These are phyloP conservation scores for Pterophyllum scalare DNA, from an alignment of 2,113 vertebrate genomes.

Conservation along the genomic window DNA sequence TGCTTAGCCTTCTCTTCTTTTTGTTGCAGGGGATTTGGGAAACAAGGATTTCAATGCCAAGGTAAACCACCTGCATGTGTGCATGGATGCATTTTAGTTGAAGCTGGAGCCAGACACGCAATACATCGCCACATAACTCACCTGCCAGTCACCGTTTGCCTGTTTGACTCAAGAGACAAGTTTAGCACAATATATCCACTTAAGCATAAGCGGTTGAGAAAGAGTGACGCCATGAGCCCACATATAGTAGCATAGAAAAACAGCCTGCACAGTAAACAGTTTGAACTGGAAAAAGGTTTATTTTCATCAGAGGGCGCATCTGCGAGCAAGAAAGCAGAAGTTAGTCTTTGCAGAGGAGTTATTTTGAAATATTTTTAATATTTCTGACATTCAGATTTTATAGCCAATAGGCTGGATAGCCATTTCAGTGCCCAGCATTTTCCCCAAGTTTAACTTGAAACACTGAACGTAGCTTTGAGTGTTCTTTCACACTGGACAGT, in stretches of 20 bases:
- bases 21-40: conserved; percentile 82
- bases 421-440: background rate
- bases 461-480: background rate
- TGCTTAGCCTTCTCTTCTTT: background rate
- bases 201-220: background rate
- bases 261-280: background rate
- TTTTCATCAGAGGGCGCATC: background rate
- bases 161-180: background rate
- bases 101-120: background rate
- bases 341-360: background rate
- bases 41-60: conserved; percentile 86
- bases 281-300: background rate
- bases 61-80: conserved; percentile 64
- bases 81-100: background rate
- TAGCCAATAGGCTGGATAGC: background rate
- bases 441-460: background rate
- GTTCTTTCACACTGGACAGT: background rate
- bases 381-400: background rate
- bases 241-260: background rate
- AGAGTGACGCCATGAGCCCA: background rate
- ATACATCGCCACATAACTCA: background rate
- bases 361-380: background rate
- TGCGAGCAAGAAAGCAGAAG: background rate
- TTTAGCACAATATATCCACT: background rate
- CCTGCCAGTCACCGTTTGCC: background rate